Evolutionary conservation across 92 coral and sea anemone genomes (phyloP).

Genomic region (Porites rus): DNA sequence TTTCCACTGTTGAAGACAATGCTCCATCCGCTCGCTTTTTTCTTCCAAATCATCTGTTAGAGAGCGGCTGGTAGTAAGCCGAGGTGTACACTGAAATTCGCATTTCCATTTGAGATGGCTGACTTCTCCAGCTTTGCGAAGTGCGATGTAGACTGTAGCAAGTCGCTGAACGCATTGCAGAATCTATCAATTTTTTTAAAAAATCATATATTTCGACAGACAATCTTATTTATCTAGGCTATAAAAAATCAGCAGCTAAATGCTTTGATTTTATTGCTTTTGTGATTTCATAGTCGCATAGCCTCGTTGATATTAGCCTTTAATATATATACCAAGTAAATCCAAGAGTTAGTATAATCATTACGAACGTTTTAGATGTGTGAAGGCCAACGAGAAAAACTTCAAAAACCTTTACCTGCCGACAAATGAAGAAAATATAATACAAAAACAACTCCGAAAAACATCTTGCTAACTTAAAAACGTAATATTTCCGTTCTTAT

Average conservation of each 20-base stretch:
- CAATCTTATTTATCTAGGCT: neutral
- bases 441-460: too few species aligned
- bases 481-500: too few species aligned
- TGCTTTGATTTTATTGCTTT: neutral
- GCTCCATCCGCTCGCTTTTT: constrained; percentile 66
- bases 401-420: too few species aligned
- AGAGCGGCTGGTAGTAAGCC: constrained; percentile 13
- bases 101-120: constrained; percentile 80
- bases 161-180: constrained; percentile 68
- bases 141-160: constrained; percentile 62
- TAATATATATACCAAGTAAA: too few species aligned
- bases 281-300: too few species aligned
- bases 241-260: neutral
- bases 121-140: constrained; percentile 87
- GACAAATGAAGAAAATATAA: too few species aligned
- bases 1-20: constrained; percentile 68
- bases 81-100: constrained; percentile 62
- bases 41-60: constrained; percentile 31
- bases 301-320: too few species aligned
- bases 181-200: neutral
- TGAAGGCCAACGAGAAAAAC: too few species aligned
- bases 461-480: too few species aligned
- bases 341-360: too few species aligned
- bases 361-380: too few species aligned
- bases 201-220: too few species aligned